Evolutionary conservation across 2,888 invertebrate species (phyloP).

Genomic region (Pachymerium ferrugineum): DNA sequence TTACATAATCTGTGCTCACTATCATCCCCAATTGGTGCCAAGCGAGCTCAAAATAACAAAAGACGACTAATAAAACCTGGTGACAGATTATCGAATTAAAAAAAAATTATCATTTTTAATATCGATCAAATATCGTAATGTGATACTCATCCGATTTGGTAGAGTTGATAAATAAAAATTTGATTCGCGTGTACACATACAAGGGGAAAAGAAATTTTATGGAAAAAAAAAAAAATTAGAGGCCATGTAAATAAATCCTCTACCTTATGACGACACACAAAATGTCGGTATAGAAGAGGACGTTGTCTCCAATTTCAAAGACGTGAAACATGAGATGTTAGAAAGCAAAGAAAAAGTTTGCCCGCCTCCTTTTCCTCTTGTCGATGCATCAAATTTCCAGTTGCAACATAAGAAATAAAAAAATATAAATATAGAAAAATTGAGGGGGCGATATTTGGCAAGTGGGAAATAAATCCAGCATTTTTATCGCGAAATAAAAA

Average conservation of each 20-base stretch:
- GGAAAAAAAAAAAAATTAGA: neutral
- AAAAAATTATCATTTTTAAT: too few species aligned
- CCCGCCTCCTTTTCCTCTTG: neutral
- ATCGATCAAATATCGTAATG: too few species aligned
- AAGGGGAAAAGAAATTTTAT: too few species aligned
- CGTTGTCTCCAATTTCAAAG: neutral
- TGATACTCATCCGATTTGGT: too few species aligned
- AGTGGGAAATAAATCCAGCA: too few species aligned
- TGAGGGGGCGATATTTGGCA: too few species aligned
- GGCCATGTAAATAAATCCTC: neutral
- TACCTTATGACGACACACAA: neutral
- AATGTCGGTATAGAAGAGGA: neutral
- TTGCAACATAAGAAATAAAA: neutral
- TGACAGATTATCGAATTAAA: too few species aligned
- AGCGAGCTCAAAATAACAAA: neutral
- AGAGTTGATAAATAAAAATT: too few species aligned
- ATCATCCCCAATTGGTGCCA: too few species aligned
- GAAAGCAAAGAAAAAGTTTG: neutral
- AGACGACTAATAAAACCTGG: too few species aligned
- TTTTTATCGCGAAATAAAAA: too few species aligned
- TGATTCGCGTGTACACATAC: too few species aligned
- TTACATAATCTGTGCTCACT: constrained; percentile 7
- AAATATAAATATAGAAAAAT: neutral
- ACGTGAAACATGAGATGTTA: neutral
- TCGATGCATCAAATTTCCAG: neutral